Percentiles rank a stretch among this genome's conserved stretches.
Conservation (phyloP, 2,797 vertebrate species). For the Xiphorhynchus erythropygius region DNA sequence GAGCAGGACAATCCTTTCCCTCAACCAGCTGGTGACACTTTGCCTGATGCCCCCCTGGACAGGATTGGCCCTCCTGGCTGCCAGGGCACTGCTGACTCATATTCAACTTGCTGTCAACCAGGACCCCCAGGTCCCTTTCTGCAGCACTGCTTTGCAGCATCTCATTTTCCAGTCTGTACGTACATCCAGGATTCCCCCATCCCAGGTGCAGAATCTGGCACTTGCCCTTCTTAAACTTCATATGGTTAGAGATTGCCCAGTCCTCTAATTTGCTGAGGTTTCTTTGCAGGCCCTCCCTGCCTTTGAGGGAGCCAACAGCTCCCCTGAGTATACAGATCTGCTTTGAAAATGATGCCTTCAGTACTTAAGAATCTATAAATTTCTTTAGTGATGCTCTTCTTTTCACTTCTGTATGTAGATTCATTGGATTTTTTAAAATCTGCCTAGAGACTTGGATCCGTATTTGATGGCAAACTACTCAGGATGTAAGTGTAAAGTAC, state of each 20-base stretch:
- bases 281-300: not conserved
- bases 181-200: not conserved
- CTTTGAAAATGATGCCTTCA: not conserved
- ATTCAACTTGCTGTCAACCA: not conserved
- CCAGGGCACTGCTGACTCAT: not conserved
- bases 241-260: not conserved
- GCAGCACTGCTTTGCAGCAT: not conserved
- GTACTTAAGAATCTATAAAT: not conserved
- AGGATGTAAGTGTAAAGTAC: not conserved
- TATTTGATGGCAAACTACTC: not conserved
- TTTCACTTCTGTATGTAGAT: not conserved
- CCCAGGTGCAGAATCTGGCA: not conserved
- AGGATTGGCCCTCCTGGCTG: not conserved
- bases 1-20: not conserved
- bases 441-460: not conserved
- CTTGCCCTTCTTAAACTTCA: not conserved
- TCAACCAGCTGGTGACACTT: not conserved
- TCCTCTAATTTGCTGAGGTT: not conserved
- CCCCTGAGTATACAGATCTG: not conserved
- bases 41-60: not conserved
- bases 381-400: not conserved
- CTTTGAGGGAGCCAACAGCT: not conserved
- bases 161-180: not conserved
- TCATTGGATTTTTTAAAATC: not conserved
- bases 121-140: not conserved